Base-by-base conservation (phyloP, 2,888 invertebrate genomes). In the Cerastis rubricosa region DNA sequence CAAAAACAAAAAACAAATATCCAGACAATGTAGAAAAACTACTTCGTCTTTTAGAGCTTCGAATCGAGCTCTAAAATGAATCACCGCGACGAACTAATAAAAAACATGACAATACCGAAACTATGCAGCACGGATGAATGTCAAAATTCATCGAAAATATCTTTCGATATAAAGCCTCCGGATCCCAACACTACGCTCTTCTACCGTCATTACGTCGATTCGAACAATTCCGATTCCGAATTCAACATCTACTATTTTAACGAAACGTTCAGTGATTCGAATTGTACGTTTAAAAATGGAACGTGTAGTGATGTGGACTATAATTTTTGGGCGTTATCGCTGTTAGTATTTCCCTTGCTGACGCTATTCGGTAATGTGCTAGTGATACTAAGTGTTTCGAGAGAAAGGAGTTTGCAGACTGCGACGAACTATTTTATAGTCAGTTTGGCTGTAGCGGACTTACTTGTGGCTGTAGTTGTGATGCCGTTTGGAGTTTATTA, bases 401-500 rank as follows among this genome's bases (percentile, higher is more conserved):
- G 98, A 86, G 99, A 99, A 94, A 97, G 99, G 85, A 98, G 98
- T 82, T 97, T 99, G 87, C 99, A 99, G 95, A 99, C 99, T 61
- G 99, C 99, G 88, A 99, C 99, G 89, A 99, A 99, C 97, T 99
- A 99, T 97, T 99, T 99, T 97, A 99, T 99, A 94, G 99, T 99
- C 91, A 99, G 99, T 92, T 96, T 99, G 91, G 99, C 99, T 74
- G 97, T 99, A 63, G 99, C 99, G 40, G 99, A 99, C 97, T 97
- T 99, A 85, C 97, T 99, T 80, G 99, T 99, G 61, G 99, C 99
- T 71, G 99, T 99, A 67, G 98, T 99, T 83, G 99, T 99, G 85
- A 99, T 99, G 99, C 99, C 99, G 65, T 99, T 99, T 93, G 99
- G 99, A 87, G 99, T 99, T 91, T 99, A 99, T 97, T 98, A 99